These are phyloP conservation scores for Rhinoraja longicauda DNA, from an alignment of 2,797 vertebrate genomes.

Conservation along the genomic window DNA sequence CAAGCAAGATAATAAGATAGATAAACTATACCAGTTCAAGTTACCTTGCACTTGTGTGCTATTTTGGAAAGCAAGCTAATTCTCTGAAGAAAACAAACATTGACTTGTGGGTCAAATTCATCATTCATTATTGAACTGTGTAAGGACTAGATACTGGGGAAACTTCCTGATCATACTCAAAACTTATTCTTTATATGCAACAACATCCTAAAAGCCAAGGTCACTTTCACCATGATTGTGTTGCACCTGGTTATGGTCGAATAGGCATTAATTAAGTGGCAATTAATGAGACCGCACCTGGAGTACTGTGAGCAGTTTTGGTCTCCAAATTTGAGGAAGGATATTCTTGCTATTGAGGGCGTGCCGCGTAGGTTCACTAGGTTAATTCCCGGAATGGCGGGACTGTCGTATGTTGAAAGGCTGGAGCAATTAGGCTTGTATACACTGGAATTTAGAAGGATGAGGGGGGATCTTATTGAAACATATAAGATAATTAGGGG, in stretches of 20 bases:
- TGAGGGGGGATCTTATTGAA: too few species aligned
- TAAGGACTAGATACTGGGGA: neutral
- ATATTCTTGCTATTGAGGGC: too few species aligned
- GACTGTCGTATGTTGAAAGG: too few species aligned
- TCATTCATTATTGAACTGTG: neutral
- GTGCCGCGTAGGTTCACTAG: too few species aligned
- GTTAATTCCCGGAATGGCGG: too few species aligned
- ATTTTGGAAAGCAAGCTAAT: neutral
- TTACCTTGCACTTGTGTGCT: neutral
- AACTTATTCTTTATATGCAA: neutral
- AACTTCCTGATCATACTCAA: neutral
- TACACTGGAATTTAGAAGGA: too few species aligned
- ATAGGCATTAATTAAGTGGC: neutral
- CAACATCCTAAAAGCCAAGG: neutral
- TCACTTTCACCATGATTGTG: neutral
- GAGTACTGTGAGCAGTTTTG: too few species aligned
- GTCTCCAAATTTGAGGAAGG: too few species aligned
- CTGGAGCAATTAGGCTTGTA: too few species aligned
- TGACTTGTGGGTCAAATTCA: neutral
- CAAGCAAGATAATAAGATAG: neutral
- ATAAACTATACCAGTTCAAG: neutral
- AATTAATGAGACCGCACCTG: too few species aligned
- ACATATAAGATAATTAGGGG: too few species aligned
- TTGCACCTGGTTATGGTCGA: constrained; percentile 17
- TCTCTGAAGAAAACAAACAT: neutral